A percentile compares a stretch with the other conserved stretches of the same genome.
Conservation (phyloP, 2,113 vertebrate species). For the Calidris pygmaea region DNA sequence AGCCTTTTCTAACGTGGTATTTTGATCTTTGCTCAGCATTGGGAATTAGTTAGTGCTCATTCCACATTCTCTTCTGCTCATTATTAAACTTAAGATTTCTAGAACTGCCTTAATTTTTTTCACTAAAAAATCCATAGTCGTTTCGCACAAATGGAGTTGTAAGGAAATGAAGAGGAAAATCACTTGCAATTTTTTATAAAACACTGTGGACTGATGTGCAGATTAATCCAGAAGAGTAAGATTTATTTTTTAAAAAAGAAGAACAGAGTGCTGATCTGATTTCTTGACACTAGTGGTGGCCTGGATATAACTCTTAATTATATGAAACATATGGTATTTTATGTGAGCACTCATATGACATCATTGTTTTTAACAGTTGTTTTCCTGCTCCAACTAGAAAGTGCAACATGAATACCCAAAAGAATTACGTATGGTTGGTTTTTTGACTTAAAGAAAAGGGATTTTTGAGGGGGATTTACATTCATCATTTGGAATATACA, state of each 20-base stretch:
- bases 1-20: not conserved
- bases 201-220: not conserved
- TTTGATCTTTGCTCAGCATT: not conserved
- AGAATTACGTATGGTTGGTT: not conserved
- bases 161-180: not conserved
- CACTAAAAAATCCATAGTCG: not conserved
- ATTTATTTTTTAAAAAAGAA: not conserved
- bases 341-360: not conserved
- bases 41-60: not conserved
- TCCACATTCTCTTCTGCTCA: not conserved
- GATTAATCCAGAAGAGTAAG: not conserved
- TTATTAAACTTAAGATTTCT: not conserved
- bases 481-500: not conserved
- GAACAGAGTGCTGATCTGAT: not conserved
- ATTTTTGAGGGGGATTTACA: not conserved
- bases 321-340: not conserved
- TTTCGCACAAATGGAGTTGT: not conserved
- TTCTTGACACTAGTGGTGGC: not conserved
- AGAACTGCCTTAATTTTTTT: not conserved
- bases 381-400: not conserved
- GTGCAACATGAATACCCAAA: not conserved
- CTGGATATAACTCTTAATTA: not conserved
- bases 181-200: not conserved
- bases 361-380: not conserved
- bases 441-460: not conserved